Evolutionary conservation across 2,888 invertebrate species (phyloP).

Genomic region (Drosophila anceps): DNA sequence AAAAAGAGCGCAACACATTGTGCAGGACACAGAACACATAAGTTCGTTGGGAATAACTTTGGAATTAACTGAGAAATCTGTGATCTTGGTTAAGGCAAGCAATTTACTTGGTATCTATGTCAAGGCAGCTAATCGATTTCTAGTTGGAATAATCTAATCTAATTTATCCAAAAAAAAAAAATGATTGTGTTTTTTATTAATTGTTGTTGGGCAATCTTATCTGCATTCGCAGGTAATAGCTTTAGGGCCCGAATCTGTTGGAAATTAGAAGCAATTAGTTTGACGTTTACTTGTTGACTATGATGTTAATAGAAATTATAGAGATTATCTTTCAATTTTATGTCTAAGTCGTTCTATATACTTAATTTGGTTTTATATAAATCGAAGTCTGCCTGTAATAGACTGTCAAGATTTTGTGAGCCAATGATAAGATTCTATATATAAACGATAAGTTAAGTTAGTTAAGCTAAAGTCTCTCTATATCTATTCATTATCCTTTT

Average conservation of each 20-base stretch:
- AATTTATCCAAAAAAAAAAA: background rate
- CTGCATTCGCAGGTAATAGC: background rate
- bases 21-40: slow-evolving; percentile 4
- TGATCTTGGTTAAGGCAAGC: background rate
- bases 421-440: too few species aligned
- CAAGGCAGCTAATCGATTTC: slow-evolving; percentile 3
- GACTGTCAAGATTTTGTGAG: too few species aligned
- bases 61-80: background rate
- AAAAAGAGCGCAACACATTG: slow-evolving; percentile 12
- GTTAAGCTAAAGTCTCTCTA: too few species aligned
- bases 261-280: background rate
- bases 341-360: too few species aligned
- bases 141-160: slow-evolving; percentile 11
- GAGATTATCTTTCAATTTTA: background rate
- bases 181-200: background rate
- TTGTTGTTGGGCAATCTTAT: background rate
- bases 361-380: too few species aligned
- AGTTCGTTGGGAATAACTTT: background rate
- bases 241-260: background rate
- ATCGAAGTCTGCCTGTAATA: too few species aligned
- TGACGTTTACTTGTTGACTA: background rate
- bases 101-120: background rate
- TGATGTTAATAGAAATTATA: background rate
- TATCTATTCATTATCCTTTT: too few species aligned
- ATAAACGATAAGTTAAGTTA: too few species aligned